A percentile compares a stretch with the other conserved stretches of the same genome.
These are phyloP conservation scores for Strigamia maritima DNA, from an alignment of 2,888 invertebrate genomes.

Conservation along the genomic window DNA sequence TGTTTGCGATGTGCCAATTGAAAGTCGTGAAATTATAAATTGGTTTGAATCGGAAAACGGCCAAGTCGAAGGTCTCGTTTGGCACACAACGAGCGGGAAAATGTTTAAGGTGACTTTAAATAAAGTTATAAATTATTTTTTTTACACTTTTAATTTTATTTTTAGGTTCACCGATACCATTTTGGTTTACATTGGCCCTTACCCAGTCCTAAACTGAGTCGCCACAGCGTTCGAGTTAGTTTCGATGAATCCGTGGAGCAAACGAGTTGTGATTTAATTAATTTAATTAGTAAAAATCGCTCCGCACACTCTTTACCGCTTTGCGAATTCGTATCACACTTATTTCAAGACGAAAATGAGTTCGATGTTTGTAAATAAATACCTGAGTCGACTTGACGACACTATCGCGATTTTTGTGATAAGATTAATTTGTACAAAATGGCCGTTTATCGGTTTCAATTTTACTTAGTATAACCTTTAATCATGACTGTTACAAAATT, in stretches of 20 bases:
- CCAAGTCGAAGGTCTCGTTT: slow-evolving; percentile 35
- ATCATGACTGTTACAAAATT: background rate
- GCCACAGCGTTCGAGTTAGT: background rate
- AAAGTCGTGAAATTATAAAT: background rate
- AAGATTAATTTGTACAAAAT: background rate
- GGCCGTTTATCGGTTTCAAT: background rate
- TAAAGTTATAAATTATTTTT: background rate
- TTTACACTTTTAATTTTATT: background rate
- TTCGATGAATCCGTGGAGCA: background rate
- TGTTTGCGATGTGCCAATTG: background rate
- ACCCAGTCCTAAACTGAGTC: background rate
- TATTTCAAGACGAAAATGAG: background rate
- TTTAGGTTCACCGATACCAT: slow-evolving; percentile 35
- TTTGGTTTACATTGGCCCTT: slow-evolving; percentile 26
- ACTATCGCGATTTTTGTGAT: background rate
- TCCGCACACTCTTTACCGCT: background rate
- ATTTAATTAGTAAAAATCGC: background rate
- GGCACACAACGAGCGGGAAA: slow-evolving; percentile 33
- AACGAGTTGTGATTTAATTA: background rate
- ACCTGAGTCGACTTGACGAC: background rate
- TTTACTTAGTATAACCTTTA: background rate
- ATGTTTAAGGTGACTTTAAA: slow-evolving; percentile 25
- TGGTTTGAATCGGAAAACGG: slow-evolving; percentile 18
- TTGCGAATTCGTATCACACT: background rate
- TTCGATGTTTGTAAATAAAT: slow-evolving; percentile 23